These are phyloP conservation scores for Halichondria panicea DNA, from an alignment of 37 sponge, comb jelly and placozoan species.

Conservation along the genomic window DNA sequence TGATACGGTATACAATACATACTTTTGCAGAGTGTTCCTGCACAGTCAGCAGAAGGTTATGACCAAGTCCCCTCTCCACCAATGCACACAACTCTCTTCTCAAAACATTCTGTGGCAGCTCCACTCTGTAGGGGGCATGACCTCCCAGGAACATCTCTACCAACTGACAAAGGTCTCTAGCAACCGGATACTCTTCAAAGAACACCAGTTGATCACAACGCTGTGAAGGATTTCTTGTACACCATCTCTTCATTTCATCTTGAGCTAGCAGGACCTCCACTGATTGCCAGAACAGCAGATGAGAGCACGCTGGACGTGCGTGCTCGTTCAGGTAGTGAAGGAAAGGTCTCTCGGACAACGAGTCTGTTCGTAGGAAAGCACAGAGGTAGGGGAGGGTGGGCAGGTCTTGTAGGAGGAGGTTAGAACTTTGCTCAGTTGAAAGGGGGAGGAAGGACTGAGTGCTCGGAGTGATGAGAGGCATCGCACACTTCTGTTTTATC, in stretches of 20 bases:
- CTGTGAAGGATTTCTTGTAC: neutral
- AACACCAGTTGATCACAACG: slow-evolving; percentile 22
- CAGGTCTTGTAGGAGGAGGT: neutral
- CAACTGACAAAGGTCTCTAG: slow-evolving; percentile 27
- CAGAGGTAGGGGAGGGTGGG: slow-evolving; percentile 29
- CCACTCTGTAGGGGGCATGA: slow-evolving; percentile 9
- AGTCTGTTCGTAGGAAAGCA: slow-evolving; percentile 58
- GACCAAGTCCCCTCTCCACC: slow-evolving; percentile 71
- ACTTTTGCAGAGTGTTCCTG: slow-evolving; percentile 58
- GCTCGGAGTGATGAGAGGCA: slow-evolving; percentile 35
- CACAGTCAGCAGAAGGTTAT: slow-evolving; percentile 35
- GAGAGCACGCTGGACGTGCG: neutral
- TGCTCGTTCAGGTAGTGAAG: slow-evolving; percentile 19
- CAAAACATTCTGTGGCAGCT: slow-evolving; percentile 25
- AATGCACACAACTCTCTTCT: slow-evolving; percentile 11
- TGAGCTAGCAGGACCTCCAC: slow-evolving; percentile 51
- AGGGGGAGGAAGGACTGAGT: slow-evolving; percentile 23
- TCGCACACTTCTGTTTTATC: neutral
- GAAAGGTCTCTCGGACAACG: slow-evolving; percentile 50
- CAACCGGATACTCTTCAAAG: slow-evolving; percentile 23
- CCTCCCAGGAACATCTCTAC: slow-evolving; percentile 39
- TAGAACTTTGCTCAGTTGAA: neutral
- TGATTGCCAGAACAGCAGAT: slow-evolving; percentile 69
- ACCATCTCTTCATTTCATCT: slow-evolving; percentile 60
- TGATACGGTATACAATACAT: too few species aligned